Conservation (phyloP, 2,888 invertebrate genomes). For the Cheilosia vernalis region DNA sequence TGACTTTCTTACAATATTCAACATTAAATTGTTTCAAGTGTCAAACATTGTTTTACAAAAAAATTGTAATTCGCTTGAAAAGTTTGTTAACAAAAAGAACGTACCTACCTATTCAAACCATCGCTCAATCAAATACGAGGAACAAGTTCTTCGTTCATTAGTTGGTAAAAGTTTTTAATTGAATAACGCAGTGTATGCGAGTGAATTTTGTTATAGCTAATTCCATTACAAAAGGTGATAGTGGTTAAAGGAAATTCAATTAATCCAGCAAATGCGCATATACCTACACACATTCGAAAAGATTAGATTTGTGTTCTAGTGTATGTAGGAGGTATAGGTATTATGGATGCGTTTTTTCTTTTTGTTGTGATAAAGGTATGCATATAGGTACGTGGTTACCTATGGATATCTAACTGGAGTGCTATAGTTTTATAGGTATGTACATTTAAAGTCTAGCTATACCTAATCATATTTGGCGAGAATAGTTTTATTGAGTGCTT, state of each 20-base stretch:
- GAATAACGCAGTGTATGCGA: constrained; percentile 38
- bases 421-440: constrained; percentile 2
- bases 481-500: not conserved
- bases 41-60: not conserved
- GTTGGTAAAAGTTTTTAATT: constrained; percentile 58
- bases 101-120: not conserved
- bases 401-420: not conserved
- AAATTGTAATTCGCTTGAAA: constrained; percentile 9
- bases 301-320: constrained; percentile 53
- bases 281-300: constrained; percentile 40
- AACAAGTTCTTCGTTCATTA: constrained; percentile 18
- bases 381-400: too few relatives aligned
- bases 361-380: not conserved
- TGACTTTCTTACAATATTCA: too few relatives aligned
- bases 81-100: not conserved
- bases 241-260: constrained; percentile 66
- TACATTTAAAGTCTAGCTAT: not conserved
- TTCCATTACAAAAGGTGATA: constrained; percentile 62
- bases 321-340: too few relatives aligned
- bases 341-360: constrained; percentile 20
- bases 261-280: constrained; percentile 43
- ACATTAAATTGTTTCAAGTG: too few relatives aligned
- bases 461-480: not conserved
- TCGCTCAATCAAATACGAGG: not conserved
- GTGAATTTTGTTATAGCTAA: constrained; percentile 45